A percentile compares a stretch with the other conserved stretches of the same genome.
Evolutionary conservation across 2,888 invertebrate species (phyloP).

Genomic region (Endotricha flammealis): DNA sequence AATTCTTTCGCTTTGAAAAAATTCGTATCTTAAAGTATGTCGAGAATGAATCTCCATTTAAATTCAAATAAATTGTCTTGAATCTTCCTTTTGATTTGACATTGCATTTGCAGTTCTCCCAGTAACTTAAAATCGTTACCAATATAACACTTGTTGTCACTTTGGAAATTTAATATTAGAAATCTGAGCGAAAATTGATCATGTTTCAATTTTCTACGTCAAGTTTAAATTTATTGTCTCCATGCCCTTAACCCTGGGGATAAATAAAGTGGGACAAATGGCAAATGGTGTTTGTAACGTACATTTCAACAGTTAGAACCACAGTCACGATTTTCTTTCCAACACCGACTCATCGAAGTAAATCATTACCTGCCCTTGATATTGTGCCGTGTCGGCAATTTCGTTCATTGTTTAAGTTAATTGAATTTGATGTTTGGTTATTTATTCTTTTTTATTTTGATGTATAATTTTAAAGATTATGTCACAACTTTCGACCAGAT

Average conservation of each 20-base stretch:
- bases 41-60: too few relatives aligned
- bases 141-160: too few relatives aligned
- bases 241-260: conserved; percentile 20
- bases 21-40: too few relatives aligned
- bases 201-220: conserved; percentile 20
- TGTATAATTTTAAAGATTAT: too few relatives aligned
- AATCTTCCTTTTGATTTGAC: too few relatives aligned
- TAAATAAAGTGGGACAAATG: conserved; percentile 27
- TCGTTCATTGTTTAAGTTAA: conserved; percentile 1
- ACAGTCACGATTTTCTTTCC: conserved; percentile 45
- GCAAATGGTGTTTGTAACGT: conserved; percentile 27
- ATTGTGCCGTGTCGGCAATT: conserved; percentile 16
- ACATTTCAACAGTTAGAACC: conserved; percentile 34
- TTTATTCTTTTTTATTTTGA: too few relatives aligned
- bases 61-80: too few relatives aligned
- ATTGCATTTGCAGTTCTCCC: too few relatives aligned
- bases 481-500: too few relatives aligned
- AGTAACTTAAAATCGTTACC: too few relatives aligned
- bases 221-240: conserved; percentile 17
- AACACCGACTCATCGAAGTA: conserved; percentile 35
- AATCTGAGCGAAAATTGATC: conserved; percentile 8
- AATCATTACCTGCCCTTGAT: conserved; percentile 33
- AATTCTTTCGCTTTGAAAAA: too few relatives aligned
- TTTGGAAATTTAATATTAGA: conserved; percentile 8
- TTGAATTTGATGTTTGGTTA: background rate